Conservation (phyloP, 1,140 invertebrate genomes). For the Diplogasteroides magnus region DNA sequence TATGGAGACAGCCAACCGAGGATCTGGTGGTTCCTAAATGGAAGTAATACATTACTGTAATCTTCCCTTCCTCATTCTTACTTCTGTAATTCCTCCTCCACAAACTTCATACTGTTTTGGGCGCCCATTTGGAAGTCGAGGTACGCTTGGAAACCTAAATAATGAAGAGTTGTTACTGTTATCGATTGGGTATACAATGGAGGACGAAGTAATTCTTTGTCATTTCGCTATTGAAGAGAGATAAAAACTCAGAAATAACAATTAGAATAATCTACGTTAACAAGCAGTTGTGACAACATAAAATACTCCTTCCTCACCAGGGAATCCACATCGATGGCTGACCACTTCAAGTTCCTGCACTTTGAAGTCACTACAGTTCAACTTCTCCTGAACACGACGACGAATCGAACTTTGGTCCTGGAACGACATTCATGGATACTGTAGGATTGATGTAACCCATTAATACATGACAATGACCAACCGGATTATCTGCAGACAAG, state of each 20-base stretch:
- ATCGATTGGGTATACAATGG: too few species aligned
- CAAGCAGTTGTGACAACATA: neutral
- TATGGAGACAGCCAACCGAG: slow-evolving; percentile 25
- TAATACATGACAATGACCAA: too few species aligned
- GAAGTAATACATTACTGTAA: too few species aligned
- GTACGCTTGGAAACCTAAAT: slow-evolving; percentile 17
- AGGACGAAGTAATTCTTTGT: neutral
- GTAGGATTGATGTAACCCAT: too few species aligned
- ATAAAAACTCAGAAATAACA: neutral
- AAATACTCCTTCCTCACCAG: neutral
- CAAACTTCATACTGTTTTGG: neutral
- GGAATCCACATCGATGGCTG: slow-evolving; percentile 19
- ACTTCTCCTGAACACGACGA: neutral
- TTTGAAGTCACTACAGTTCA: slow-evolving; percentile 11
- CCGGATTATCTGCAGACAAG: slow-evolving; percentile 9
- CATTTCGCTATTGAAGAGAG: neutral
- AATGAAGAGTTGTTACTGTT: neutral
- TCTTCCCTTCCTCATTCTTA: neutral
- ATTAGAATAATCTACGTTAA: neutral
- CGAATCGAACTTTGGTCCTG: slow-evolving; percentile 2
- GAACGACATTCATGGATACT: neutral
- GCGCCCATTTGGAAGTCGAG: slow-evolving; percentile 5
- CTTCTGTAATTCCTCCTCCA: slow-evolving; percentile 18
- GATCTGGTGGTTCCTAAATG: slow-evolving; percentile 23
- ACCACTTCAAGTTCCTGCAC: slow-evolving; percentile 10